Conservation (phyloP, 2,797 vertebrate genomes). For the Hylomyscus alleni region DNA sequence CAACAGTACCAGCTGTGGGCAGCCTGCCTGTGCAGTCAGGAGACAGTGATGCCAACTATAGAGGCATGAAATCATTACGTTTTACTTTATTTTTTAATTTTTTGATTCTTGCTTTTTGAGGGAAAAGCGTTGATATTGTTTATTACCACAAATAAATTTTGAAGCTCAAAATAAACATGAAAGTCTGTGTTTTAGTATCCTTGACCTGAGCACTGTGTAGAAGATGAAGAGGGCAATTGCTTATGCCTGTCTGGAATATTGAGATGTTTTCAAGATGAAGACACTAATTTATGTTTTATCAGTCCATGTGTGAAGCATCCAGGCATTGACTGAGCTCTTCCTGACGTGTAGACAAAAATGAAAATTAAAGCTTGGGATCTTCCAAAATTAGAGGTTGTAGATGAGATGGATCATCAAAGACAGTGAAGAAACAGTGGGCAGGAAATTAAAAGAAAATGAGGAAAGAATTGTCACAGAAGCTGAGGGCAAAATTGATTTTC, state of each 20-base stretch:
- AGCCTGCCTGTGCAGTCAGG: fast-evolving
- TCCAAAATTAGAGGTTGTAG: background rate
- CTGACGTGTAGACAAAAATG: background rate
- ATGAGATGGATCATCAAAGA: background rate
- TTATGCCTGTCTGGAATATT: background rate
- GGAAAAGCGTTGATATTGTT: background rate
- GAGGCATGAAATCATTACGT: background rate
- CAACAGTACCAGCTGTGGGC: fast-evolving
- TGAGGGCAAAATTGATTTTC: background rate
- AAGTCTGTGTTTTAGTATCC: background rate
- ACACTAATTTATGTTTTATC: background rate
- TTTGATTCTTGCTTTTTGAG: background rate
- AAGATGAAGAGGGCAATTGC: background rate
- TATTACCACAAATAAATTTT: background rate
- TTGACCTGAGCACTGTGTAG: background rate
- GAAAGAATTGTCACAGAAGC: background rate
- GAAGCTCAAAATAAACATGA: background rate
- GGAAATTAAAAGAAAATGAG: background rate
- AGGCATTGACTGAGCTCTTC: background rate
- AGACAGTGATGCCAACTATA: background rate
- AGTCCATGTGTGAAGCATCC: background rate
- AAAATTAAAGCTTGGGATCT: background rate
- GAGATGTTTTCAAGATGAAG: background rate
- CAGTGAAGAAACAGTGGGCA: background rate
- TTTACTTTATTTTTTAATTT: background rate